These are phyloP conservation scores for Xanthorhoe spadicearia DNA, from an alignment of 2,888 invertebrate genomes.

Conservation along the genomic window DNA sequence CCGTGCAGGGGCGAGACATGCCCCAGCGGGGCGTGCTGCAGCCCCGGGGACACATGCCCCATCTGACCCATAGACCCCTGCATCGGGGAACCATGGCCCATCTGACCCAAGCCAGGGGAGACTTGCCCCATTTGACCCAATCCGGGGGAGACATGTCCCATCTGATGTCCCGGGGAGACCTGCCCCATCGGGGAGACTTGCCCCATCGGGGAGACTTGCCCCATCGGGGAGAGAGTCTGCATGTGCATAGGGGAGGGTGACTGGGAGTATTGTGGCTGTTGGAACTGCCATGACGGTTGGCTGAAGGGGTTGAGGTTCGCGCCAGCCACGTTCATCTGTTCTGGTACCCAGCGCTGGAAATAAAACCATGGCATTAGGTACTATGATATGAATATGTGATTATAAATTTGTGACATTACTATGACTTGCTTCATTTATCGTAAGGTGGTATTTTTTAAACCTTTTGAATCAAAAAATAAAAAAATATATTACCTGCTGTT, in stretches of 20 bases:
- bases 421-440: too few species aligned
- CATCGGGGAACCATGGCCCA: constrained; percentile 16
- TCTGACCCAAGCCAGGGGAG: constrained; percentile 31
- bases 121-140: constrained; percentile 3
- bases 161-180: not conserved
- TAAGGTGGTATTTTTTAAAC: too few species aligned
- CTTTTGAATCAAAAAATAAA: too few species aligned
- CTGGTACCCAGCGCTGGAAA: constrained; percentile 18
- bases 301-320: constrained; percentile 18
- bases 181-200: not conserved
- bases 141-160: not conserved
- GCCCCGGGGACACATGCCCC: constrained; percentile 27
- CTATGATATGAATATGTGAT: not conserved
- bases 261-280: constrained; percentile 19
- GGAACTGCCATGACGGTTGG: constrained; percentile 22
- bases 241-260: constrained; percentile 31
- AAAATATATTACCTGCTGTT: constrained; percentile 18
- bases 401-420: too few species aligned
- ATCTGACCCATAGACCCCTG: constrained; percentile 12
- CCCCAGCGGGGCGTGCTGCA: constrained; percentile 17
- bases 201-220: not conserved
- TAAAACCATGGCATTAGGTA: not conserved
- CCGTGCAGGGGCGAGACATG: constrained; percentile 4
- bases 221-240: constrained; percentile 41
- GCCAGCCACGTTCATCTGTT: not conserved